These are phyloP conservation scores for Bergia puertoricense DNA, from an alignment of 92 coral and sea anemone species.

Conservation along the genomic window DNA sequence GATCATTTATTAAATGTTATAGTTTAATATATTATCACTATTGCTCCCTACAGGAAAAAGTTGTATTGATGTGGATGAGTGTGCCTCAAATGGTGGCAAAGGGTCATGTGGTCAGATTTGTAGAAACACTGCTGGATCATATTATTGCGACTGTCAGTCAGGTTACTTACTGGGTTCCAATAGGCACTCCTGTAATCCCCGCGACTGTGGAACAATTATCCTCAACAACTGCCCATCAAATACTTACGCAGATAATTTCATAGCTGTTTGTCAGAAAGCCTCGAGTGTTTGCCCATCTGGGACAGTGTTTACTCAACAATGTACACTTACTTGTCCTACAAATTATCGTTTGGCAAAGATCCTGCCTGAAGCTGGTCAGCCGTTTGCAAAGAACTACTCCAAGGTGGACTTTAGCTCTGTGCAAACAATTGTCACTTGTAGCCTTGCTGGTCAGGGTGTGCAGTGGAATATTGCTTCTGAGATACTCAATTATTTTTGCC, in stretches of 20 bases:
- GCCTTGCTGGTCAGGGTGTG: slow-evolving; percentile 33
- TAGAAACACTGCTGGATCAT: slow-evolving; percentile 73
- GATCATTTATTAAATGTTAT: too few species aligned
- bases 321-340: slow-evolving; percentile 59
- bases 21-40: not conserved
- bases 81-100: slow-evolving; percentile 62
- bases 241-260: slow-evolving; percentile 72
- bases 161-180: slow-evolving; percentile 61
- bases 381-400: slow-evolving; percentile 70
- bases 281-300: slow-evolving; percentile 61
- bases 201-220: slow-evolving; percentile 61
- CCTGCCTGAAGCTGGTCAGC: slow-evolving; percentile 51
- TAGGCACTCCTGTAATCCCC: slow-evolving; percentile 55
- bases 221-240: slow-evolving; percentile 67
- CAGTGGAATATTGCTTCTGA: slow-evolving; percentile 67
- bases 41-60: slow-evolving; percentile 45
- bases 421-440: slow-evolving; percentile 56
- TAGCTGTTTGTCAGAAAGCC: slow-evolving; percentile 65
- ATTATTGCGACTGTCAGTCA: slow-evolving; percentile 61
- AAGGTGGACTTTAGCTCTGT: slow-evolving; percentile 66
- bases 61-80: slow-evolving; percentile 80
- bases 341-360: slow-evolving; percentile 76
- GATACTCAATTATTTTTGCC: slow-evolving; percentile 66
- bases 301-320: slow-evolving; percentile 49
- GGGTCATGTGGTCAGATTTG: slow-evolving; percentile 86